phyloP scores from a whole-genome alignment of 2,888 invertebrate genomes.

The Meteorus colon region DNA sequence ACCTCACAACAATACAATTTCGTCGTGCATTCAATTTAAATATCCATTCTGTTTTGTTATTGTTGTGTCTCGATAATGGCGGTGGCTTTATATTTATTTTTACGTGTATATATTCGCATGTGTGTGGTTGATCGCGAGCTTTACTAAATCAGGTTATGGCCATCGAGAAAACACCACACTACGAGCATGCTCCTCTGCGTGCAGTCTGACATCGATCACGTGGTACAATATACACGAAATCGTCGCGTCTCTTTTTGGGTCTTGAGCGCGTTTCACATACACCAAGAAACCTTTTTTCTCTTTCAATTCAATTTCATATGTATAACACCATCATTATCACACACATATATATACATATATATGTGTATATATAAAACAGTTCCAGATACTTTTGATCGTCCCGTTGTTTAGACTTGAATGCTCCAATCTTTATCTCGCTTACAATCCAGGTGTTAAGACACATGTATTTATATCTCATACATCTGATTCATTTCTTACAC shows the following conservation, averaged over 20 bases:
- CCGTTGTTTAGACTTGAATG: not conserved
- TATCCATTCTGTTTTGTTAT: too few relatives aligned
- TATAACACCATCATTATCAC: not conserved
- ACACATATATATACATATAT: not conserved
- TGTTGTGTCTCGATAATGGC: too few relatives aligned
- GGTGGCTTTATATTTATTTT: too few relatives aligned
- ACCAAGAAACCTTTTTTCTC: conserved; percentile 11
- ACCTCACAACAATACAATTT: too few relatives aligned
- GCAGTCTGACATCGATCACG: conserved; percentile 63
- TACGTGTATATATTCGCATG: conserved; percentile 48
- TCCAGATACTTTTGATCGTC: not conserved
- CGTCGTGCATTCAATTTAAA: too few relatives aligned
- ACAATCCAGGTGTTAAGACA: not conserved
- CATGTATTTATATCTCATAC: not conserved
- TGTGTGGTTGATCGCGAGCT: conserved; percentile 32
- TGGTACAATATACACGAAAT: conserved; percentile 53
- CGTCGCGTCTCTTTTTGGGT: conserved; percentile 39
- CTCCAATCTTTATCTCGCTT: not conserved
- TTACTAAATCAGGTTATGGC: conserved; percentile 61
- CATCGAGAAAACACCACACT: conserved; percentile 47
- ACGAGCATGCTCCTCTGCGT: conserved; percentile 55
- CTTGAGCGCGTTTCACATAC: conserved; percentile 37
- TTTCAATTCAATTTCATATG: not conserved
- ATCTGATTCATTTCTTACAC: too few relatives aligned
- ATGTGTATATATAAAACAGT: not conserved